A percentile compares a stretch with the other conserved stretches of the same genome.
These are phyloP conservation scores for Coregonus suidteri DNA, from an alignment of 2,797 vertebrate species.

Conservation along the genomic window DNA sequence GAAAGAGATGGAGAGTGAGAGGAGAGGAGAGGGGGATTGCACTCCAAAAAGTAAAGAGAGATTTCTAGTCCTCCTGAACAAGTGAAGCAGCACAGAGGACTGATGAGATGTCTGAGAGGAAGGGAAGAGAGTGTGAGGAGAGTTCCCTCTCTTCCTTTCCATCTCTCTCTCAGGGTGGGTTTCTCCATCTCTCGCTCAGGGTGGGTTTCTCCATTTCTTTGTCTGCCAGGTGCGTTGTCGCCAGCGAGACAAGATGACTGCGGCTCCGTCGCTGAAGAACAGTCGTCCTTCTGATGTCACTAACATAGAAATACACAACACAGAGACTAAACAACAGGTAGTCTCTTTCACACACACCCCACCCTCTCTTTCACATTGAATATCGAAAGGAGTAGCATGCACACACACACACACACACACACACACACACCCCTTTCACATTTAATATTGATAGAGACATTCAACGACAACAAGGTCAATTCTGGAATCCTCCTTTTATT, in stretches of 20 bases:
- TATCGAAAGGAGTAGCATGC: neutral
- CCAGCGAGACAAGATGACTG: too few species aligned
- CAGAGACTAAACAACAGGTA: neutral
- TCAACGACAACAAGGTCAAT: slow-evolving; percentile 31
- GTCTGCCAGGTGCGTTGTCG: neutral
- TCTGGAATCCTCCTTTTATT: slow-evolving; percentile 61
- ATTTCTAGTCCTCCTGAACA: slow-evolving; percentile 37
- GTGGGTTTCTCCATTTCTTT: neutral
- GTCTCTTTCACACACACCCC: neutral
- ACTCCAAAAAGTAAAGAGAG: slow-evolving; percentile 4
- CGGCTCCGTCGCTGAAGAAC: neutral
- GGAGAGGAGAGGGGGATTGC: neutral
- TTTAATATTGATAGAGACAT: slow-evolving; percentile 46
- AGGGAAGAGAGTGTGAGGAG: neutral
- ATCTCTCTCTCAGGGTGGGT: too few species aligned
- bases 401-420: slow-evolving; percentile 11
- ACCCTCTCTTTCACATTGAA: slow-evolving; percentile 2
- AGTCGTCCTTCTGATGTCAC: neutral
- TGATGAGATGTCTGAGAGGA: neutral
- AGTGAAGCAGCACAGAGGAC: slow-evolving; percentile 26
- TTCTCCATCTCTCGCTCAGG: neutral
- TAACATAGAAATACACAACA: neutral
- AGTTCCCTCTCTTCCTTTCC: neutral
- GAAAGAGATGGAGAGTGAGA: too few species aligned
- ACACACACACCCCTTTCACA: slow-evolving; percentile 9